Conservation (phyloP, 2,113 vertebrate genomes). For the Lontra canadensis region DNA sequence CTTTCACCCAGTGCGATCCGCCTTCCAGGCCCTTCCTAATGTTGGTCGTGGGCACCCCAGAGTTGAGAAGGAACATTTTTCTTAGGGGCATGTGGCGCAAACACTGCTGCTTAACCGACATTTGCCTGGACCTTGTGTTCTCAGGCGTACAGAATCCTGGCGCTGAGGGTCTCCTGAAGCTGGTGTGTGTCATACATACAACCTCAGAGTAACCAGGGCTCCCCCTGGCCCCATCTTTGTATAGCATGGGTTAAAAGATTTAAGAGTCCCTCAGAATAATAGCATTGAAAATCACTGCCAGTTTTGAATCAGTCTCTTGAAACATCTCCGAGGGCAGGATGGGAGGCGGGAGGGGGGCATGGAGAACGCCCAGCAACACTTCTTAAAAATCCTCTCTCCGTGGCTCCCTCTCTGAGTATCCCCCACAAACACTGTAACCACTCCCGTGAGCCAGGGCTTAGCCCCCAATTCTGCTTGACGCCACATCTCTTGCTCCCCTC, state of each 20-base stretch:
- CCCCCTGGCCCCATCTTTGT: neutral
- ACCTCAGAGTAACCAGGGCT: neutral
- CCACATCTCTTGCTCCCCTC: neutral
- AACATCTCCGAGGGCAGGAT: neutral
- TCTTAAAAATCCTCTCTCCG: neutral
- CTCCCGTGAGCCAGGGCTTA: neutral
- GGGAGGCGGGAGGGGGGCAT: neutral
- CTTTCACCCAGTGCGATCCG: rapidly evolving
- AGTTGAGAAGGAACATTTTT: neutral
- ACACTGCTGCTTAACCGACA: neutral
- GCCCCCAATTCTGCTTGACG: neutral
- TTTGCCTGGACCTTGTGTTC: neutral
- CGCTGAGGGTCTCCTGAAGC: neutral
- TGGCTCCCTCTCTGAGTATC: neutral
- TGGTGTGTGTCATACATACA: neutral
- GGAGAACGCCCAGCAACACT: neutral
- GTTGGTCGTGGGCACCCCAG: neutral
- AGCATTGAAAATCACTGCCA: neutral
- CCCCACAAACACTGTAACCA: neutral
- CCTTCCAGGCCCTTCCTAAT: neutral
- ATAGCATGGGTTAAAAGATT: neutral
- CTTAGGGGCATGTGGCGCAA: neutral
- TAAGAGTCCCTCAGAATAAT: neutral
- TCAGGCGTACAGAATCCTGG: neutral
- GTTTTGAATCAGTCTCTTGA: neutral